Evolutionary conservation across 2,797 vertebrate species (phyloP).

Genomic region (Agapornis canus): DNA sequence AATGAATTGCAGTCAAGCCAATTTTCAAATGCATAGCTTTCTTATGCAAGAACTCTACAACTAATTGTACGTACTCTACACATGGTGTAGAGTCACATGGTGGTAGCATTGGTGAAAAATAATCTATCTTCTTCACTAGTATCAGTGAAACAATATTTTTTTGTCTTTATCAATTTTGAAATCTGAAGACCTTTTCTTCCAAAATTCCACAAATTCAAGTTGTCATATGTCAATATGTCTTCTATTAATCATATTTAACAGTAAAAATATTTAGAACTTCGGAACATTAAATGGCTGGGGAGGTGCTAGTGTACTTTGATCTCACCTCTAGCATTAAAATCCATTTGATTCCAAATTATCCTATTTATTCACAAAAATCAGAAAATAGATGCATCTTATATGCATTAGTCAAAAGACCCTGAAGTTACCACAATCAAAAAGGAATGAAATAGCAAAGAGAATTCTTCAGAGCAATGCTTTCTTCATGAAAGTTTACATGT

Average conservation of each 20-base stretch:
- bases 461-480: not conserved
- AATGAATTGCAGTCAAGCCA: not conserved
- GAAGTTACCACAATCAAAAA: not conserved
- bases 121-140: not conserved
- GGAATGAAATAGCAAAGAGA: not conserved
- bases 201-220: not conserved
- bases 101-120: not conserved
- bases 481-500: not conserved
- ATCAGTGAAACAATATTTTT: not conserved
- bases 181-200: not conserved
- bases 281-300: not conserved
- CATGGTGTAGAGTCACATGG: not conserved
- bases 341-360: not conserved
- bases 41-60: not conserved
- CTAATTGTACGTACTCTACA: not conserved
- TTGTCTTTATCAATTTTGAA: not conserved
- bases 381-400: not conserved
- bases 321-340: not conserved
- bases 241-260: not conserved
- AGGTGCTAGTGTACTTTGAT: not conserved
- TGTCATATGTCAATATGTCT: not conserved
- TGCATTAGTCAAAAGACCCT: not conserved
- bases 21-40: not conserved
- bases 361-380: not conserved
- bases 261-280: not conserved